Percentiles rank a stretch among this genome's conserved stretches.
Evolutionary conservation across 1,140 invertebrate species (phyloP).

Genomic region (Zaprionus kolodkinae): DNA sequence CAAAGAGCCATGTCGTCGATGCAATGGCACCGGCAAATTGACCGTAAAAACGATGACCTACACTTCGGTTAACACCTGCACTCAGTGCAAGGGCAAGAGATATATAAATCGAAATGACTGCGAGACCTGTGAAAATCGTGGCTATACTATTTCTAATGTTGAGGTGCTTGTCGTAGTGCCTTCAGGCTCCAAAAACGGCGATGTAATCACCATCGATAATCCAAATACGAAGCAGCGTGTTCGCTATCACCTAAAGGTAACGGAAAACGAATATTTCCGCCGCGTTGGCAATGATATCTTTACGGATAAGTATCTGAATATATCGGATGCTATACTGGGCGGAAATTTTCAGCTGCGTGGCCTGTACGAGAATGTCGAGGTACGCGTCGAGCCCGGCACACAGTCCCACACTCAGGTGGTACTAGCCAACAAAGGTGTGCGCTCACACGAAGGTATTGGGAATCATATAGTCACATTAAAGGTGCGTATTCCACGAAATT

Average conservation of each 20-base stretch:
- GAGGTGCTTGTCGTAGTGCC: constrained; percentile 66
- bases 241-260: constrained; percentile 61
- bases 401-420: constrained; percentile 69
- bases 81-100: constrained; percentile 71
- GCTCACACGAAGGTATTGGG: constrained; percentile 50
- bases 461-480: constrained; percentile 73
- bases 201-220: constrained; percentile 66
- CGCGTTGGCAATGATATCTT: constrained; percentile 71
- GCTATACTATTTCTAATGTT: constrained; percentile 55
- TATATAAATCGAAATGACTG: constrained; percentile 75
- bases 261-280: constrained; percentile 64
- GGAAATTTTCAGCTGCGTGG: constrained; percentile 66
- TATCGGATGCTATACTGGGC: constrained; percentile 73
- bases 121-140: constrained; percentile 68
- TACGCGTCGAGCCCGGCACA: constrained; percentile 69
- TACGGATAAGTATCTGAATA: constrained; percentile 68
- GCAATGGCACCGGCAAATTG: constrained; percentile 70
- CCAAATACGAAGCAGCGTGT: constrained; percentile 67
- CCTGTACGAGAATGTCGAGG: constrained; percentile 66
- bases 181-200: constrained; percentile 66
- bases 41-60: constrained; percentile 63
- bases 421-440: constrained; percentile 68
- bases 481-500: constrained; percentile 65
- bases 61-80: constrained; percentile 47
- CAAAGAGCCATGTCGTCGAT: constrained; percentile 73